Base-by-base conservation (phyloP, 2,797 vertebrate species). In the Ciconia nigra region DNA sequence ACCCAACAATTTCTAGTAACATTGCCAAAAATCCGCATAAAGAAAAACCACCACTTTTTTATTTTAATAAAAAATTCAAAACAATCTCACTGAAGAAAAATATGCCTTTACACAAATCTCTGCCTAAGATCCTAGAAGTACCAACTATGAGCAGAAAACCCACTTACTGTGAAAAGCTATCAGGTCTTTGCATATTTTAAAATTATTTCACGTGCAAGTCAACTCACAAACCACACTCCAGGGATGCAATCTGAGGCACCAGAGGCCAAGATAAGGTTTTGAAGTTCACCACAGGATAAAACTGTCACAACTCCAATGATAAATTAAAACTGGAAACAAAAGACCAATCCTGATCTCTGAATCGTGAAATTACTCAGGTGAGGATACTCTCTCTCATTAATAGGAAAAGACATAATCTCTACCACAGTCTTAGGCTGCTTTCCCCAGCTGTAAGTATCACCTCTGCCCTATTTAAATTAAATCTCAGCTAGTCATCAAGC, bases 381-480 rank as follows among this genome's bases (percentile, higher is more conserved):
- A 85, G 21, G 29, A 57, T 87, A 62, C 62, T 83, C 25, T 63
- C 24, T 57, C 47, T 80, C 74, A 41, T 71, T 73, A 93, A 93
- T 2, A 72, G 70, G 13, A 82, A 79, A 19, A 83, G 61, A 72
- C 51, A 52, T 84, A 62, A 93, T 83, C 81, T 71, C 59, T 80
- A 33, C 41, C 41, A 42, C 2, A 4, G 41, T 59, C 47, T 70
- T 89, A 93, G 91, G 78, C 73, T 81, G 82, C 84, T 95, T 93
- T 95, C 87, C 92, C 76, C 82, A 65, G 44, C 71, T 90, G 33
- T 21, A 73, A 90, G 21, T 29, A 70, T 81, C 72, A 86, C 79
- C 62, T 91, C 89, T 83, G 69, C 58, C 72, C 72, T 90, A 73
- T 81, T 95, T 95, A 95, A 81, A 78, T 94, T 87, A 93, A 90